phyloP scores from a whole-genome alignment of 2,113 vertebrate genomes.

The Phoxinus phoxinus region DNA sequence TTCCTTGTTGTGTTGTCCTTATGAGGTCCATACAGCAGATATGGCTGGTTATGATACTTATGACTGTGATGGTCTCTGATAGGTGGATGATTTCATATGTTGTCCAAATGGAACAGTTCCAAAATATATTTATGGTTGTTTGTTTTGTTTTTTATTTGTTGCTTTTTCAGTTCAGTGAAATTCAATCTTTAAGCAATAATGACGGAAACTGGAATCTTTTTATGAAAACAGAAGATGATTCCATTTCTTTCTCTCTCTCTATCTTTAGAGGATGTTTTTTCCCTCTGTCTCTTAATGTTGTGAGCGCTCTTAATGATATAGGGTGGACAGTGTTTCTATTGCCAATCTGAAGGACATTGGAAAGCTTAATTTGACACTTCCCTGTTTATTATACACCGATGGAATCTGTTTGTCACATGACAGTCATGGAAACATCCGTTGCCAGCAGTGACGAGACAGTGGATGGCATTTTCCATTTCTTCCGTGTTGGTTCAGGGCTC shows the following conservation, averaged over 20 bases:
- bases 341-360: conserved; percentile 19
- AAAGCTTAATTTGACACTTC: conserved; percentile 38
- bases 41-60: conserved; percentile 1
- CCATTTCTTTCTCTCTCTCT: conserved; percentile 14
- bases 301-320: conserved; percentile 13
- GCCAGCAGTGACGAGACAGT: conserved; percentile 44
- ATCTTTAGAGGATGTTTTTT: neutral
- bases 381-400: conserved; percentile 25
- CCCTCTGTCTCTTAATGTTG: conserved; percentile 7
- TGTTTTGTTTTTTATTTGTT: neutral
- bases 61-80: conserved; percentile 8
- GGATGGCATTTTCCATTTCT: conserved; percentile 28
- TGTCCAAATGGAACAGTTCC: neutral
- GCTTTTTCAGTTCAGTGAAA: conserved; percentile 19
- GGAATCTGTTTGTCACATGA: conserved; percentile 40
- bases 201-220: conserved; percentile 13
- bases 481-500: conserved; percentile 36
- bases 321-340: conserved; percentile 19
- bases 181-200: conserved; percentile 46
- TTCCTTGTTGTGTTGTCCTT: conserved; percentile 15
- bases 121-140: conserved; percentile 6
- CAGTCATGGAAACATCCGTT: conserved; percentile 41
- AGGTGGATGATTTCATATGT: conserved; percentile 5
- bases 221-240: conserved; percentile 15
- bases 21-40: conserved; percentile 18